Conservation (phyloP, 2,113 vertebrate species). For the Egretta garzetta region DNA sequence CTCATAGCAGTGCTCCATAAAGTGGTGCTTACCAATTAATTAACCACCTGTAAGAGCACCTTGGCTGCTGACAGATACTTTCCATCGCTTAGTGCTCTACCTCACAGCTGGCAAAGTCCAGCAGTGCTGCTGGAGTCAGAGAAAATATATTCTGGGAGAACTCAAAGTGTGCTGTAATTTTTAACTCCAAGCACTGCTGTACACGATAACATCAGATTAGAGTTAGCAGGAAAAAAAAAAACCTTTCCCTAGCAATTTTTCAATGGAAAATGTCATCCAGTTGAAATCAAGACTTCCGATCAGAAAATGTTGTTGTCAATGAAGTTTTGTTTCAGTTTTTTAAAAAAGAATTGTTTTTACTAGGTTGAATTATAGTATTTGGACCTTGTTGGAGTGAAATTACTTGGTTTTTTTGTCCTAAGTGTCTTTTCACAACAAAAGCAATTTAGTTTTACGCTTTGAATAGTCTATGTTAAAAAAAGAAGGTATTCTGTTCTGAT, state of each 20-base stretch:
- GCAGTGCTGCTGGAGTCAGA: neutral
- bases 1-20: neutral
- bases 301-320: constrained; percentile 17
- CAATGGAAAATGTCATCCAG: neutral
- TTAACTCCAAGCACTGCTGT: neutral
- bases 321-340: neutral
- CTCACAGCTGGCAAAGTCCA: neutral
- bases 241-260: constrained; percentile 3
- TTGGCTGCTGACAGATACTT: neutral
- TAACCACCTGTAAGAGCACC: neutral
- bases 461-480: neutral
- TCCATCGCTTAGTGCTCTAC: neutral
- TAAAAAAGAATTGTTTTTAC: constrained; percentile 1
- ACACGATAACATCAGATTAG: neutral
- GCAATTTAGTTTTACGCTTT: constrained; percentile 32
- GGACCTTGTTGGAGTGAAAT: neutral
- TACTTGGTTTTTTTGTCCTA: neutral
- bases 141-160: neutral
- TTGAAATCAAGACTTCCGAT: constrained; percentile 40
- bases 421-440: constrained; percentile 15
- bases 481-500: constrained; percentile 11
- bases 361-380: constrained; percentile 22
- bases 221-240: neutral
- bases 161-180: neutral
- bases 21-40: neutral